These are phyloP conservation scores for Ptychoptera albimana DNA, from an alignment of 2,888 invertebrate genomes.

Conservation along the genomic window DNA sequence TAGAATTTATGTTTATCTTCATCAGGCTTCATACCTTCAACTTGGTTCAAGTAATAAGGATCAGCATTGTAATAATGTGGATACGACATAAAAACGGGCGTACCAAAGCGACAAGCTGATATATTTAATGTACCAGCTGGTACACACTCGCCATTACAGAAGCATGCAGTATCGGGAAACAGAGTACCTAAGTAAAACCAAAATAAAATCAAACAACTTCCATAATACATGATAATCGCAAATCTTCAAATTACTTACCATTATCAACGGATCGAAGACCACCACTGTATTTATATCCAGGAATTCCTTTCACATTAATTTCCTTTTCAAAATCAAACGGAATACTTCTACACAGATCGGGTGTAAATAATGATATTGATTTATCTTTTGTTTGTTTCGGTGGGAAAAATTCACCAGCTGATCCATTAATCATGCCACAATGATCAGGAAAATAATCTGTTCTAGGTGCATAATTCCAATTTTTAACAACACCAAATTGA, in stretches of 20 bases:
- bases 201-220: not conserved
- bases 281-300: slow-evolving; percentile 50
- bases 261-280: slow-evolving; percentile 49
- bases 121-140: slow-evolving; percentile 62
- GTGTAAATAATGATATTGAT: slow-evolving; percentile 46
- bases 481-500: slow-evolving; percentile 48
- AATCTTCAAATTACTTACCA: slow-evolving; percentile 26
- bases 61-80: slow-evolving; percentile 75
- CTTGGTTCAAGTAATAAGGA: slow-evolving; percentile 40
- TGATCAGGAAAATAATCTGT: slow-evolving; percentile 34
- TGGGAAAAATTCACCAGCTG: slow-evolving; percentile 67
- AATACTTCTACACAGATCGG: slow-evolving; percentile 60
- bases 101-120: slow-evolving; percentile 61
- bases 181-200: slow-evolving; percentile 33
- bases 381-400: slow-evolving; percentile 42
- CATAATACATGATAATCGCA: not conserved
- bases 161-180: slow-evolving; percentile 48
- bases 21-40: slow-evolving; percentile 54
- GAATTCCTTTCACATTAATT: slow-evolving; percentile 38
- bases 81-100: slow-evolving; percentile 68
- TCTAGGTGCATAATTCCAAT: slow-evolving; percentile 52
- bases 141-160: slow-evolving; percentile 53
- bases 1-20: slow-evolving; percentile 56
- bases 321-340: slow-evolving; percentile 44
- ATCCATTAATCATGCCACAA: slow-evolving; percentile 49